Conservation (phyloP, 2,113 vertebrate species). For the Podarcis muralis region DNA sequence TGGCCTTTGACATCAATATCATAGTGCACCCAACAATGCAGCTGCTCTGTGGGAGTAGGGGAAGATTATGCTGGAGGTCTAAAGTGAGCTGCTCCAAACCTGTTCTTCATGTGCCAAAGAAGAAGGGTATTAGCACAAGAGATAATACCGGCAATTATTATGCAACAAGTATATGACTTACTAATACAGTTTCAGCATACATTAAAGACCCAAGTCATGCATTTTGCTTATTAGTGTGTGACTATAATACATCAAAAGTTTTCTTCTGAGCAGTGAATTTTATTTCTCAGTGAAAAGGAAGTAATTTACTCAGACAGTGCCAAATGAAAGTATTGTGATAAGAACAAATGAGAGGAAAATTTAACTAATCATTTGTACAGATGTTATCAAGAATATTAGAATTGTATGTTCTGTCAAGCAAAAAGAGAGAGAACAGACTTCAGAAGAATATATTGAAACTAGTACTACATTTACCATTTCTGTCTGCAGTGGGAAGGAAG, state of each 20-base stretch:
- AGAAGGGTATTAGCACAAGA: background rate
- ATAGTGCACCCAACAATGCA: background rate
- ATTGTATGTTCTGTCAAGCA: background rate
- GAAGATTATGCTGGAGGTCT: background rate
- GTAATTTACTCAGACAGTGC: constrained; percentile 1
- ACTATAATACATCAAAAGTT: background rate
- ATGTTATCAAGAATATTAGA: constrained; percentile 24
- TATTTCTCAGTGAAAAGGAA: background rate
- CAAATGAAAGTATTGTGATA: background rate
- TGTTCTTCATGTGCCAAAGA: background rate
- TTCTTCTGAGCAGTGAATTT: background rate
- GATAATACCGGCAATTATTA: background rate
- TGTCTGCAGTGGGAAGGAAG: background rate
- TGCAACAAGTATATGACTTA: background rate
- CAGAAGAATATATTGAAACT: background rate
- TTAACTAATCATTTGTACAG: background rate
- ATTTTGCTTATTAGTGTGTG: constrained; percentile 2
- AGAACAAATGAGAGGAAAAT: constrained; percentile 18
- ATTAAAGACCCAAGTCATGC: constrained; percentile 1
- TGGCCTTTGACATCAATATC: background rate
- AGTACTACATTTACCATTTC: background rate
- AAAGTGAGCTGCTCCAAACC: background rate
- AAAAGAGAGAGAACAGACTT: background rate
- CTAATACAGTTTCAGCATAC: background rate
- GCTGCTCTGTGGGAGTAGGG: background rate